These are phyloP conservation scores for Nothobranchius furzeri DNA, from an alignment of 2,113 vertebrate species.

Conservation along the genomic window DNA sequence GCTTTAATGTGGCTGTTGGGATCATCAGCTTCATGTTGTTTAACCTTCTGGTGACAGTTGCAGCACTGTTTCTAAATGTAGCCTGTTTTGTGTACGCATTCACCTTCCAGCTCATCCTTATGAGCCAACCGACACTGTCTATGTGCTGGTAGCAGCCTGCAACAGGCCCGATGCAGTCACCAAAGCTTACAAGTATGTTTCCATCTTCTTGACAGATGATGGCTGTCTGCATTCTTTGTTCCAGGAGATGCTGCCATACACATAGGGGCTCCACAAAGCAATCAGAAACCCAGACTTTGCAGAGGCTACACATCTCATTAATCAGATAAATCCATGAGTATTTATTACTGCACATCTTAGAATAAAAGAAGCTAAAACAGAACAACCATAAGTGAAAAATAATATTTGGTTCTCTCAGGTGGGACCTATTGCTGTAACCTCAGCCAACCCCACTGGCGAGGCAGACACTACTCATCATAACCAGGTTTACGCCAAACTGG, in stretches of 20 bases:
- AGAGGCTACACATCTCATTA: slow-evolving; percentile 86
- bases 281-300: slow-evolving; percentile 88
- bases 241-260: slow-evolving; percentile 83
- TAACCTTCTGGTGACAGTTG: no score
- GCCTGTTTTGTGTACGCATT: no score
- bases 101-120: no score
- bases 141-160: slow-evolving; percentile 90
- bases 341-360: slow-evolving; percentile 47
- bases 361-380: not conserved
- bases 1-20: no score
- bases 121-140: slow-evolving; percentile 91
- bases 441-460: no score
- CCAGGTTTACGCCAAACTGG: no score
- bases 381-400: not conserved
- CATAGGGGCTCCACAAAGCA: slow-evolving; percentile 86
- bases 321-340: no score
- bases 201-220: not conserved
- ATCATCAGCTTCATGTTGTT: no score
- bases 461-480: no score
- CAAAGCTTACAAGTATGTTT: slow-evolving; percentile 85
- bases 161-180: slow-evolving; percentile 85
- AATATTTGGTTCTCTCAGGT: slow-evolving; percentile 72
- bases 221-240: no score
- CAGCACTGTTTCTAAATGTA: no score
- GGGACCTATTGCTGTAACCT: no score